Percentiles rank a stretch among this genome's conserved stretches.
Conservation (phyloP, 2,797 vertebrate species). For the Malacoctenus gilli region DNA sequence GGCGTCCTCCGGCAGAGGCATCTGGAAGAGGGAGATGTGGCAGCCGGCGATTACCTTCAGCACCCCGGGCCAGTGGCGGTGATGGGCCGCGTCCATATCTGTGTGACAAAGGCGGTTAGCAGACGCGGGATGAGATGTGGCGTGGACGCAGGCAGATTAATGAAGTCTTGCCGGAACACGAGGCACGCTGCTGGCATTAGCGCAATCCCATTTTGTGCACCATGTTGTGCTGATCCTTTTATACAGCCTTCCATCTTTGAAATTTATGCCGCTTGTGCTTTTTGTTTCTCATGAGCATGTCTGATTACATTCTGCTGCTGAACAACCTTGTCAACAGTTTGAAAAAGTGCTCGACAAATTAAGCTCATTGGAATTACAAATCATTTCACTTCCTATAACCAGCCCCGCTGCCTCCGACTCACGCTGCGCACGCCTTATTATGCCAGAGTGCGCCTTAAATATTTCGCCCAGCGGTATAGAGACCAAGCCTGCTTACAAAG, state of each 20-base stretch:
- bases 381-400: slow-evolving; percentile 30
- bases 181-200: not conserved
- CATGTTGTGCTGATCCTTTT: slow-evolving; percentile 6
- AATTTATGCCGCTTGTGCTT: slow-evolving; percentile 10
- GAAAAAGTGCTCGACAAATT: slow-evolving; percentile 40
- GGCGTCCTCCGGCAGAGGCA: slow-evolving; percentile 93
- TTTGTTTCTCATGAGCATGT: slow-evolving; percentile 26
- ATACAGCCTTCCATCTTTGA: not conserved
- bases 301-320: slow-evolving; percentile 42
- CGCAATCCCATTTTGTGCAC: slow-evolving; percentile 6
- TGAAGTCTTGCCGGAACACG: slow-evolving; percentile 11
- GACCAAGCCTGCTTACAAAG: slow-evolving; percentile 83
- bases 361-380: slow-evolving; percentile 54
- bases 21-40: slow-evolving; percentile 98
- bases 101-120: slow-evolving; percentile 11
- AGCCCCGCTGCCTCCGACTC: not conserved
- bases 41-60: slow-evolving; percentile 96
- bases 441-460: slow-evolving; percentile 16
- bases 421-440: slow-evolving; percentile 23
- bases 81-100: slow-evolving; percentile 97
- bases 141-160: not conserved
- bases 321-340: slow-evolving; percentile 20
- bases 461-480: slow-evolving; percentile 8
- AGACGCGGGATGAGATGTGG: slow-evolving; percentile 3
- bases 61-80: slow-evolving; percentile 97